Percentiles rank a stretch among this genome's conserved stretches.
Conservation (phyloP, 2,797 vertebrate genomes). For the Urosaurus nigricauda region DNA sequence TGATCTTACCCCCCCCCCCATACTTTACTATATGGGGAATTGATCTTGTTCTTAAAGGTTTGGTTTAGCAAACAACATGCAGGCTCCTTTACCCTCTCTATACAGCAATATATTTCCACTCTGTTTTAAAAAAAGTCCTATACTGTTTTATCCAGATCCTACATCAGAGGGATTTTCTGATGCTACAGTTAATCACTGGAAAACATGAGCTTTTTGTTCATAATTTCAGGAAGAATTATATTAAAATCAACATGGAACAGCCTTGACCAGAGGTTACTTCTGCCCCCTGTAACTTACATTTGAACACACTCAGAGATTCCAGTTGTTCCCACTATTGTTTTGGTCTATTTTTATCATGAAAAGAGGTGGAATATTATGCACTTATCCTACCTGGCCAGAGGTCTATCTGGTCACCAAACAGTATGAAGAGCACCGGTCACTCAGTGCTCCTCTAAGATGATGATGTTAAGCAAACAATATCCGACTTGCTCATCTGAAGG, state of each 20-base stretch:
- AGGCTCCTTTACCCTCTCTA: background rate
- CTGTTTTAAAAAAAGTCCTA: background rate
- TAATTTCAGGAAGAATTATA: background rate
- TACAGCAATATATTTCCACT: background rate
- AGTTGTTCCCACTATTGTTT: background rate
- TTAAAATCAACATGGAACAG: background rate
- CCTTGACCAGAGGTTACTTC: background rate
- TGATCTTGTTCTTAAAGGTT: conserved; percentile 44
- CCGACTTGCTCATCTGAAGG: conserved; percentile 25
- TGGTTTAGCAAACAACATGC: conserved; percentile 6
- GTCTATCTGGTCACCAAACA: background rate
- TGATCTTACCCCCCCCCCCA: conserved; percentile 38
- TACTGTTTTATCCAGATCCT: conserved; percentile 1
- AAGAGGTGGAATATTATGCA: background rate
- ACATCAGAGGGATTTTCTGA: background rate
- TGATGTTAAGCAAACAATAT: background rate
- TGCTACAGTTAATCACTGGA: background rate
- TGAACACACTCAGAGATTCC: background rate
- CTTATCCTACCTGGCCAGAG: background rate
- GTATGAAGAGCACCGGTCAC: fast-evolving
- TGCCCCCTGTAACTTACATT: background rate
- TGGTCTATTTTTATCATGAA: background rate
- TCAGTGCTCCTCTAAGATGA: background rate
- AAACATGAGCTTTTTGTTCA: background rate
- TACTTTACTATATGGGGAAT: conserved; percentile 38